Evolutionary conservation across 1,140 invertebrate species (phyloP).

Genomic region (Ruditapes philippinarum): DNA sequence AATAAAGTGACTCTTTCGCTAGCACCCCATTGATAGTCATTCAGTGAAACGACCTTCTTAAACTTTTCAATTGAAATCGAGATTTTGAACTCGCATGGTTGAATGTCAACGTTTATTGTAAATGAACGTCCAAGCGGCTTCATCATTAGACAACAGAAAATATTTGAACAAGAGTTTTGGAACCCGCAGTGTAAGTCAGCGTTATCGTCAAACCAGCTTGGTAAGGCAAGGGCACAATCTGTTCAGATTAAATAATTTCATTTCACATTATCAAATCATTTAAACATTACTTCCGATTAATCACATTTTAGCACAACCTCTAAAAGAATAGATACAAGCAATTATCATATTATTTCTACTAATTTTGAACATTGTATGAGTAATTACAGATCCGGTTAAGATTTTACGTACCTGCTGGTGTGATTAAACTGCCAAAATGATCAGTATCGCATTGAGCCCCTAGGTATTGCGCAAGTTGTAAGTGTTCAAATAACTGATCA

Average conservation of each 20-base stretch:
- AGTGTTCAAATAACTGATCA: background rate
- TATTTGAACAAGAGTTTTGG: constrained; percentile 9
- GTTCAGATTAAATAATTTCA: background rate
- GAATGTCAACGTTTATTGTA: background rate
- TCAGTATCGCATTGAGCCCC: background rate
- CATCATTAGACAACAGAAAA: background rate
- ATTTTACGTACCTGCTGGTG: no score
- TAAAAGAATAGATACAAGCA: background rate
- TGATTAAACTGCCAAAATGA: background rate
- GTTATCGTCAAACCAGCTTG: background rate
- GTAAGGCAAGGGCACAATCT: background rate
- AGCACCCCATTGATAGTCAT: background rate
- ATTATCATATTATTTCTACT: no score
- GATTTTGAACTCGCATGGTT: constrained; percentile 13
- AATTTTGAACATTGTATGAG: no score
- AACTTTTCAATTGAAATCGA: background rate
- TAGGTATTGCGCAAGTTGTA: background rate
- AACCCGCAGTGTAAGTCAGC: background rate
- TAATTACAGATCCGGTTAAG: no score
- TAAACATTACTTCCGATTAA: background rate
- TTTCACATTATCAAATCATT: background rate
- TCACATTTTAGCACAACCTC: background rate
- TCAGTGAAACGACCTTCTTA: background rate
- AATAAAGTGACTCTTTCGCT: background rate
- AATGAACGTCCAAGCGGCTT: background rate